Evolutionary conservation across 1,140 invertebrate genomes (phyloP).

Genomic region (Muscidifurax raptorellus): DNA sequence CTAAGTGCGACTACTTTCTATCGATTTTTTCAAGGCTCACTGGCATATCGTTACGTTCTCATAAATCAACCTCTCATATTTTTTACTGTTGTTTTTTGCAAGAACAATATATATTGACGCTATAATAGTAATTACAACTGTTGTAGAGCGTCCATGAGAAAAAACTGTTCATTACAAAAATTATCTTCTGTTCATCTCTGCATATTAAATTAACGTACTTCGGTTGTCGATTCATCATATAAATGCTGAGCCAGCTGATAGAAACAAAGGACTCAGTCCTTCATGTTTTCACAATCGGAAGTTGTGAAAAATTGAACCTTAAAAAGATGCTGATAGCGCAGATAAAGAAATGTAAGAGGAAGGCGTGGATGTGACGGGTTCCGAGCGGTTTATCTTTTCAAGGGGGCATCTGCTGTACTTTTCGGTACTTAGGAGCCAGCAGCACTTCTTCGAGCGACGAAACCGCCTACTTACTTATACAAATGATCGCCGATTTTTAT

Average conservation of each 20-base stretch:
- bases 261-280: background rate
- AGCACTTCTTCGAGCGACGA: background rate
- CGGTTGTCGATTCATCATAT: background rate
- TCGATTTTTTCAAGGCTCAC: conserved; percentile 26
- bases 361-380: conserved; percentile 35
- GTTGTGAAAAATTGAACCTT: conserved; percentile 25
- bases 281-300: conserved; percentile 11
- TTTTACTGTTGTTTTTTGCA: background rate
- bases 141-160: too few relatives aligned
- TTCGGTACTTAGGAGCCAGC: conserved; percentile 27
- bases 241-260: background rate
- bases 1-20: conserved; percentile 39
- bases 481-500: conserved; percentile 46
- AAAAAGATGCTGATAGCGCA: conserved; percentile 43
- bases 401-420: conserved; percentile 19
- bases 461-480: conserved; percentile 44
- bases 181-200: too few relatives aligned
- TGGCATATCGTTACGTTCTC: conserved; percentile 1
- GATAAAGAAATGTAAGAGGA: conserved; percentile 30
- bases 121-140: background rate
- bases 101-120: background rate
- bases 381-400: conserved; percentile 8
- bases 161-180: too few relatives aligned
- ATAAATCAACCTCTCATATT: conserved; percentile 23
- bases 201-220: too few relatives aligned